phyloP scores from a whole-genome alignment of 2,113 vertebrate genomes.

The human (Homo sapiens) region GRCh38 chr4:179711001-179711500 shows the following conservation, averaged over 20 bases:
- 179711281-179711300: neutral
- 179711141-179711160: neutral
- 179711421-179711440: neutral
- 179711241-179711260: neutral
- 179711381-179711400: neutral
- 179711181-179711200: neutral
- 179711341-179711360: neutral
- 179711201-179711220: neutral
- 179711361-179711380: neutral
- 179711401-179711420: neutral
- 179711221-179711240: constrained; percentile 6
- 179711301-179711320: neutral
- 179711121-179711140: neutral
- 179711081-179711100: neutral
- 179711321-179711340: neutral
- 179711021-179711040: neutral
- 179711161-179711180: neutral
- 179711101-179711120: neutral
- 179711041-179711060: neutral
- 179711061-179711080: neutral
- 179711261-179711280: neutral
- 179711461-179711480: neutral
- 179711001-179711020: neutral
- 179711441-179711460: too few relatives aligned
- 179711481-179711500: neutral